Evolutionary conservation across 2,888 invertebrate species (phyloP), one percentile per base, ranked within the genome.

Genomic region (Meteorus colon): DNA sequence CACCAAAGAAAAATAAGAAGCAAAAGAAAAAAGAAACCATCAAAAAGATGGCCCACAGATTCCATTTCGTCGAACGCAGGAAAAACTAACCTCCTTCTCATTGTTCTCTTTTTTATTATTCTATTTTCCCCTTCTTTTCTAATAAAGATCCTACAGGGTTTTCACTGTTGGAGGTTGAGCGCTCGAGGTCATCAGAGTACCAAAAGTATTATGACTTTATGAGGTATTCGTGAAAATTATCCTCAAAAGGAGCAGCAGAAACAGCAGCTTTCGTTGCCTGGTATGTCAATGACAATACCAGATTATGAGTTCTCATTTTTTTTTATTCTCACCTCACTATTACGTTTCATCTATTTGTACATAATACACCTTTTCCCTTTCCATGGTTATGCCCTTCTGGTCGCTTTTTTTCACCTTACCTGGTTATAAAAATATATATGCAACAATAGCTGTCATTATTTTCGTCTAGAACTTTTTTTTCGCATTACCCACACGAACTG

Each of bases 141-240:
- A 77, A 76, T 55, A 55, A 55, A 80, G 75, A 78, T 77, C 78
- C 76, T 74, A 71, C 72, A 55, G 67, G 78, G 72, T 79, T 75
- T 78, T 66, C 73, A 72, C 69, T 74, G 62, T 29, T 67, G 66
- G 66, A 75, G 71, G 71, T 71, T 66, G 66, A 37, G 45, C 8
- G 48, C 31, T 63, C 45, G 63, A 71, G 27, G 75, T 24, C 48
- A 29, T 73, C 74, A 73, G 76, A 76, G 77, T 63, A 80, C 79
- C 78, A 79, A 75, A 60, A 65, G 63, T 77, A 82, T 83, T 82
- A 83, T 83, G 82, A 84, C 82, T 84, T 86, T 84, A 87, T 81
- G 83, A 84, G 81, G 34, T 80, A 78, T 83, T 86, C 79, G 75
- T 80, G 77, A 78, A 83, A 84, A 83, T 86, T 80, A 84, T 83